Evolutionary conservation across 2,888 invertebrate genomes (phyloP).

Genomic region (Xanthia icteritia): DNA sequence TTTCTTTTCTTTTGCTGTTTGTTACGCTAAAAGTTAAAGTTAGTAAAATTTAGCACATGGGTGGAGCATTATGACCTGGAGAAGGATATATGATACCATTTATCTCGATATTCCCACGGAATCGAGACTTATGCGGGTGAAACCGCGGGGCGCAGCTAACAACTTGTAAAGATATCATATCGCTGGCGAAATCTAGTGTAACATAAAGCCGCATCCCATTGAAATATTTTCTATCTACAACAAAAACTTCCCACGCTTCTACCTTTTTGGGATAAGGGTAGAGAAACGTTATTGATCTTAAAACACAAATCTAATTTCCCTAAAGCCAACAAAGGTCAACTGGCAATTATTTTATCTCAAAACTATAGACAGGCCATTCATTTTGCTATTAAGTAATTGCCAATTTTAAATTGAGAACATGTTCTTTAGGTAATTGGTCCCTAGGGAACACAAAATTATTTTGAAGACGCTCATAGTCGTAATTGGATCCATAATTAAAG

Average conservation of each 20-base stretch:
- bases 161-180: too few relatives aligned
- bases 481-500: not conserved
- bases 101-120: too few relatives aligned
- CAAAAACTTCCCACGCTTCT: not conserved
- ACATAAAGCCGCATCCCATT: not conserved
- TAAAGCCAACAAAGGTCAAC: constrained; percentile 18
- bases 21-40: too few relatives aligned
- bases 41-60: too few relatives aligned
- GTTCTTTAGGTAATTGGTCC: not conserved
- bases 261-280: not conserved
- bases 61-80: too few relatives aligned
- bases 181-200: too few relatives aligned
- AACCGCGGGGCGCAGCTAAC: too few relatives aligned
- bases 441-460: not conserved
- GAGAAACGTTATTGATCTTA: constrained; percentile 9
- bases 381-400: not conserved
- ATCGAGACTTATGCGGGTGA: too few relatives aligned
- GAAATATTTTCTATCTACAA: constrained; percentile 9
- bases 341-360: constrained; percentile 24
- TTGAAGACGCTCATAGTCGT: not conserved
- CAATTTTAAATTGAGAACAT: not conserved
- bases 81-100: too few relatives aligned
- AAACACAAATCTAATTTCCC: constrained; percentile 21
- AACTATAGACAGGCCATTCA: constrained; percentile 6
- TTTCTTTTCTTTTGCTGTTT: too few relatives aligned